Conservation (phyloP, 2,888 invertebrate genomes). For the Drosophila peninsularis region DNA sequence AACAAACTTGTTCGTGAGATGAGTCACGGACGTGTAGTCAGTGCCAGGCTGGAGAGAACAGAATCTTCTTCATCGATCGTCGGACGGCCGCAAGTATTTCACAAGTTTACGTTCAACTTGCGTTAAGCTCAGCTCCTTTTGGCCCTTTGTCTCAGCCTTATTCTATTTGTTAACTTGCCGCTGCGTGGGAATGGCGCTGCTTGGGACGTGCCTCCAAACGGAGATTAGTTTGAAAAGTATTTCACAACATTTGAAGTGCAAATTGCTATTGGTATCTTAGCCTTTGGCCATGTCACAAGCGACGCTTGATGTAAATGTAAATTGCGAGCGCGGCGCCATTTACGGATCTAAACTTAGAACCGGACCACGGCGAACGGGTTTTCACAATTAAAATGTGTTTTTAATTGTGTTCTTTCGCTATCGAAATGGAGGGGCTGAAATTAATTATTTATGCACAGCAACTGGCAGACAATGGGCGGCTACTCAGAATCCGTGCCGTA, state of each 20-base stretch:
- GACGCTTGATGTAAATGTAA: constrained; percentile 57
- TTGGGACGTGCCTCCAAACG: constrained; percentile 30
- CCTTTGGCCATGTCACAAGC: constrained; percentile 55
- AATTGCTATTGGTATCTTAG: constrained; percentile 38
- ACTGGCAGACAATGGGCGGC: constrained; percentile 50
- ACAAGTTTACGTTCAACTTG: constrained; percentile 61
- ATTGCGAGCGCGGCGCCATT: constrained; percentile 61
- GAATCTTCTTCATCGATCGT: constrained; percentile 30
- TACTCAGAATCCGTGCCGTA: constrained; percentile 45
- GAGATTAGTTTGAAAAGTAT: constrained; percentile 57
- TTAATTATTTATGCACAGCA: constrained; percentile 73
- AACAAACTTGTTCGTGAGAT: constrained; percentile 62
- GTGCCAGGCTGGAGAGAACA: constrained; percentile 34
- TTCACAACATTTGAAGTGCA: constrained; percentile 66
- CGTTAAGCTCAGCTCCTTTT: not conserved
- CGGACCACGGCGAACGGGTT: constrained; percentile 61
- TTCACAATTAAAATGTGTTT: constrained; percentile 69
- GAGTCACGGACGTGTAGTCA: constrained; percentile 43
- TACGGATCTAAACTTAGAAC: constrained; percentile 58
- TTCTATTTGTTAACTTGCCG: constrained; percentile 41
- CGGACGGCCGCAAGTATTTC: constrained; percentile 60
- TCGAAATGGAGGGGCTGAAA: constrained; percentile 59
- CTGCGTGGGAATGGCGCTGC: constrained; percentile 51
- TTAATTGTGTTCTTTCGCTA: constrained; percentile 37
- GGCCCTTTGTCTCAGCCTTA: constrained; percentile 25